Evolutionary conservation across 2,797 vertebrate species (phyloP).

Genomic region (Pachyuromys duprasi): DNA sequence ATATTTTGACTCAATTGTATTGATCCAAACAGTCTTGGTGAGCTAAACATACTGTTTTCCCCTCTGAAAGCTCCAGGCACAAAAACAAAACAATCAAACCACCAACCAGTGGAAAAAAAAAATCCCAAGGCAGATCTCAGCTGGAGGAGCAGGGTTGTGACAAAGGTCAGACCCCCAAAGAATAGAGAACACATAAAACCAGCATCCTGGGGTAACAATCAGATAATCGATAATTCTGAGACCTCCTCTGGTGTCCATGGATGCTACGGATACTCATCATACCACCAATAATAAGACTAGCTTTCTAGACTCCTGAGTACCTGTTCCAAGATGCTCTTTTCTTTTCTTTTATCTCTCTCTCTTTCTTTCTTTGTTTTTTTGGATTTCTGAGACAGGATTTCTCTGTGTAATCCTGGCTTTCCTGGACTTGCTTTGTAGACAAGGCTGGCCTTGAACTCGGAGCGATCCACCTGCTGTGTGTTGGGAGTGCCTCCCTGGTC

Average conservation of each 20-base stretch:
- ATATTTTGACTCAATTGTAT: conserved; percentile 47
- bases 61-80: neutral
- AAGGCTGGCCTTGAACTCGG: too few relatives aligned
- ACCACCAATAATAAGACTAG: neutral
- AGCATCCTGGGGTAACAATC: neutral
- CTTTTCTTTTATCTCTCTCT: too few relatives aligned
- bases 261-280: neutral
- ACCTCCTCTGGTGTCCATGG: neutral
- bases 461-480: too few relatives aligned
- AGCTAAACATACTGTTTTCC: conserved; percentile 8
- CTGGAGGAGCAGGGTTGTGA: neutral
- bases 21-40: conserved; percentile 39
- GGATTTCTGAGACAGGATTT: too few relatives aligned
- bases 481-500: too few relatives aligned
- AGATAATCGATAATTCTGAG: neutral
- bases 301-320: neutral
- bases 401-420: too few relatives aligned
- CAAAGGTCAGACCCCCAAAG: neutral
- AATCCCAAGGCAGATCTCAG: neutral
- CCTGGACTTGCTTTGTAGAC: too few relatives aligned
- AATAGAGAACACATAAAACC: conserved; percentile 1
- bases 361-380: too few relatives aligned
- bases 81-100: conserved; percentile 28
- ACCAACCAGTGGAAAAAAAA: neutral
- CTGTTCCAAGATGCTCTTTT: neutral